Evolutionary conservation across 2,888 invertebrate genomes (phyloP).

Genomic region (Macroteleia sp.): DNA sequence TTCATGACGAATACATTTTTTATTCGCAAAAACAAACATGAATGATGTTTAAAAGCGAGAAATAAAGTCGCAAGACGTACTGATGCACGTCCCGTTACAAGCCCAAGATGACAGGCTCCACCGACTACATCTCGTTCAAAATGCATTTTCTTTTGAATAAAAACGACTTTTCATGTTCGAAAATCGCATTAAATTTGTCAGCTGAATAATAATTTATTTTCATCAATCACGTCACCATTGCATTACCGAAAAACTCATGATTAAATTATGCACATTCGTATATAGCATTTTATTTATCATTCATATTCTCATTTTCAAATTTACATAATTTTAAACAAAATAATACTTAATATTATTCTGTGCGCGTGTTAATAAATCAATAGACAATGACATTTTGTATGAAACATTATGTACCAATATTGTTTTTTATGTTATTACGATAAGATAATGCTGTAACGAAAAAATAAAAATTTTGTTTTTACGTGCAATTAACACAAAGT

Average conservation of each 20-base stretch:
- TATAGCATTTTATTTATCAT: neutral
- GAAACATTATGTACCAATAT: too few species aligned
- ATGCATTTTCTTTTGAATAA: too few species aligned
- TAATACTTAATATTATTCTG: too few species aligned
- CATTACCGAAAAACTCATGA: neutral
- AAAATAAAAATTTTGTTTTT: too few species aligned
- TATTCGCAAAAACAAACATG: slow-evolving; percentile 31
- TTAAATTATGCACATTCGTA: neutral
- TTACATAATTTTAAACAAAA: neutral
- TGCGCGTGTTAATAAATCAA: too few species aligned
- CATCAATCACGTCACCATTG: slow-evolving; percentile 1
- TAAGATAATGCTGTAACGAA: too few species aligned
- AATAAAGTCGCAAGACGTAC: slow-evolving; percentile 30
- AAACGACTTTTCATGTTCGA: slow-evolving; percentile 15
- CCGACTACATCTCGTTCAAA: too few species aligned
- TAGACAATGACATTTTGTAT: too few species aligned
- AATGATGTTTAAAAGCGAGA: slow-evolving; percentile 30
- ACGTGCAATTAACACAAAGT: too few species aligned
- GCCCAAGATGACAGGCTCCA: slow-evolving; percentile 31
- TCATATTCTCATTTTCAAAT: neutral
- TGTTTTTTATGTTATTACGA: too few species aligned
- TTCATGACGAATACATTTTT: slow-evolving; percentile 24
- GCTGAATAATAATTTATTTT: slow-evolving; percentile 20
- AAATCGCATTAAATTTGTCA: slow-evolving; percentile 29
- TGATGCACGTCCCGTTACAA: slow-evolving; percentile 23